Conservation (phyloP, 2,888 invertebrate genomes). For the Amphipyra berbera region DNA sequence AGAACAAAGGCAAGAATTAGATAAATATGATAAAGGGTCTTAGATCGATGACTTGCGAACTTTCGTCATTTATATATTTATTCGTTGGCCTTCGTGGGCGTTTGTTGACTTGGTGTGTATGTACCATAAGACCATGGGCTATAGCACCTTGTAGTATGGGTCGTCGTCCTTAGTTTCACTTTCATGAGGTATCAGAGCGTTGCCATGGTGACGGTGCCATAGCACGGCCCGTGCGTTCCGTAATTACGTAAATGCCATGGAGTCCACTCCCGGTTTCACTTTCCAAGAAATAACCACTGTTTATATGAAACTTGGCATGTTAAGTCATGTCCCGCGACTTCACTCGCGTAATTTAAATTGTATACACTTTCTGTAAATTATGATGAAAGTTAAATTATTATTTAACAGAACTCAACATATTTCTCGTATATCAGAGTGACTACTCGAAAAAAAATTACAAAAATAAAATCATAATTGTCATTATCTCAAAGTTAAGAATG, state of each 20-base stretch:
- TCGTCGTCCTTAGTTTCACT: conserved; percentile 78
- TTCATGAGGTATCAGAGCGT: conserved; percentile 79
- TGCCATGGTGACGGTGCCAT: conserved; percentile 71
- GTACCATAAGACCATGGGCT: neutral
- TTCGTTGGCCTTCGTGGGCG: too few relatives aligned
- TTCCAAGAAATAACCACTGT: conserved; percentile 62
- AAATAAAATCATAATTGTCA: too few relatives aligned
- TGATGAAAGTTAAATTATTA: too few relatives aligned
- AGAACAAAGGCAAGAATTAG: too few relatives aligned
- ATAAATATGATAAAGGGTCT: too few relatives aligned
- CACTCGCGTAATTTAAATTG: neutral
- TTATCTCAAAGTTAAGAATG: too few relatives aligned
- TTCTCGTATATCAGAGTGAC: too few relatives aligned
- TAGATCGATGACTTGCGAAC: too few relatives aligned
- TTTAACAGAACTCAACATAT: too few relatives aligned
- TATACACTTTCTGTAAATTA: neutral
- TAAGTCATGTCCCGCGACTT: neutral
- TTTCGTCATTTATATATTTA: too few relatives aligned
- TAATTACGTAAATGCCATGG: conserved; percentile 76
- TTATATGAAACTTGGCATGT: conserved; percentile 4
- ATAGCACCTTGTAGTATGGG: conserved; percentile 43
- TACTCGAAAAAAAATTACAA: too few relatives aligned
- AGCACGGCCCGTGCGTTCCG: conserved; percentile 67
- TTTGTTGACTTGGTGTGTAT: too few relatives aligned
- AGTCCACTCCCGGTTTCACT: conserved; percentile 71